These are phyloP conservation scores for Heliconius congener DNA, from an alignment of 1,140 invertebrate genomes.

Conservation along the genomic window DNA sequence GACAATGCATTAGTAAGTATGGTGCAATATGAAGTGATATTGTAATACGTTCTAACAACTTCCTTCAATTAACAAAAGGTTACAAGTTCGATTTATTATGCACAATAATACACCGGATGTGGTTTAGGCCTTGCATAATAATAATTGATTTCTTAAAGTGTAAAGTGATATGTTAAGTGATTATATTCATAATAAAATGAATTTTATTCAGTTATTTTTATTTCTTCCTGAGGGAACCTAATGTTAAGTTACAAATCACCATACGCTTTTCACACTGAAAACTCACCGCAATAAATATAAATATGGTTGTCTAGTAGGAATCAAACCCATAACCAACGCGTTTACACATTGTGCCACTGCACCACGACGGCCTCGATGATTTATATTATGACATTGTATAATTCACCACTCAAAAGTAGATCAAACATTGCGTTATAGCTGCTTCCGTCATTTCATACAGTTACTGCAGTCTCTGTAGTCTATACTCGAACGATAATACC, in stretches of 20 bases:
- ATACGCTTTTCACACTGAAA: no score
- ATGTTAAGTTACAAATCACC: no score
- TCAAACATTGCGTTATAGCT: slow-evolving; percentile 8
- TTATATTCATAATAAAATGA: not conserved
- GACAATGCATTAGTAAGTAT: not conserved
- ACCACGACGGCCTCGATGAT: not conserved
- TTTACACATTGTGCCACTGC: no score
- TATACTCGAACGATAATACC: not conserved
- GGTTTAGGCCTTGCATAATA: not conserved
- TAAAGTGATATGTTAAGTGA: not conserved
- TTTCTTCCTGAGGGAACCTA: no score
- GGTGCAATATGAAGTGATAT: not conserved
- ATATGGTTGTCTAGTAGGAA: no score
- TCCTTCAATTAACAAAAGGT: slow-evolving; percentile 5
- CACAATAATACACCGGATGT: not conserved
- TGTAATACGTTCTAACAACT: not conserved
- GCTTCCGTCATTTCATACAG: slow-evolving; percentile 13
- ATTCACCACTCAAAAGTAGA: slow-evolving; percentile 2
- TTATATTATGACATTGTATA: slow-evolving; percentile 8
- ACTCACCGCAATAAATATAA: no score
- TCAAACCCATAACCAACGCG: no score
- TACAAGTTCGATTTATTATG: not conserved
- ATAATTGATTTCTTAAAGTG: not conserved
- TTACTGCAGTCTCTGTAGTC: not conserved
- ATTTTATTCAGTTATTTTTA: not conserved